Evolutionary conservation across 2,113 vertebrate species (phyloP).

Genomic region (Aegithalos caudatus): DNA sequence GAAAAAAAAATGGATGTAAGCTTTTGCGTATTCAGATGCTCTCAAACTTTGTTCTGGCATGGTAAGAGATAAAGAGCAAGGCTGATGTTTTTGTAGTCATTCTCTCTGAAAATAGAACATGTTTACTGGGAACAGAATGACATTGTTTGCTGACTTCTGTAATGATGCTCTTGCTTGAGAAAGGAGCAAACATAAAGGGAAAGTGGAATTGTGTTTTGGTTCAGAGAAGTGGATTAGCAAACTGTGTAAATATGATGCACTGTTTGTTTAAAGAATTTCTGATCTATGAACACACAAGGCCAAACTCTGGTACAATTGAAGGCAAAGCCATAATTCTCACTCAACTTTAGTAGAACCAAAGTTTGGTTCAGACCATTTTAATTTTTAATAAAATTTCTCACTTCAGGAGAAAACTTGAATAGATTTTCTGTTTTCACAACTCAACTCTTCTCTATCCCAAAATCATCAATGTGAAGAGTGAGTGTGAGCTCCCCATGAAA

Average conservation of each 20-base stretch:
- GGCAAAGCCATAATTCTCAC: not conserved
- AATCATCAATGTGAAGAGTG: not conserved
- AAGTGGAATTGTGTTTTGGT: not conserved
- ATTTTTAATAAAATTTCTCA: not conserved
- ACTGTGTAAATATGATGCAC: not conserved
- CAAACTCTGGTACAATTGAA: not conserved
- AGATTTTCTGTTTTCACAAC: not conserved
- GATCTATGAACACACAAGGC: not conserved
- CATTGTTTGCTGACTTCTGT: conserved; percentile 2
- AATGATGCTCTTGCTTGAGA: not conserved
- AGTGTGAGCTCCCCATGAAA: not conserved
- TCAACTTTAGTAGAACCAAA: not conserved
- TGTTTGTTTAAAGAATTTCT: conserved; percentile 19
- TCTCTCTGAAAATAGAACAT: not conserved
- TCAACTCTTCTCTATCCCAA: not conserved
- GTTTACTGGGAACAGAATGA: conserved; percentile 43
- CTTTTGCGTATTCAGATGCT: not conserved
- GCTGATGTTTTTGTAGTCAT: not conserved
- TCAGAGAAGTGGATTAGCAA: conserved; percentile 20
- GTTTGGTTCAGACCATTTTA: not conserved
- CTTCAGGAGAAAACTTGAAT: not conserved
- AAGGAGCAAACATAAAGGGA: not conserved
- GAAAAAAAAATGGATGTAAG: not conserved
- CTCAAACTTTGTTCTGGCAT: not conserved
- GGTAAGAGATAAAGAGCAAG: not conserved